phyloP scores from a whole-genome alignment of 2,888 invertebrate genomes.

The Eristalinus aeneus region DNA sequence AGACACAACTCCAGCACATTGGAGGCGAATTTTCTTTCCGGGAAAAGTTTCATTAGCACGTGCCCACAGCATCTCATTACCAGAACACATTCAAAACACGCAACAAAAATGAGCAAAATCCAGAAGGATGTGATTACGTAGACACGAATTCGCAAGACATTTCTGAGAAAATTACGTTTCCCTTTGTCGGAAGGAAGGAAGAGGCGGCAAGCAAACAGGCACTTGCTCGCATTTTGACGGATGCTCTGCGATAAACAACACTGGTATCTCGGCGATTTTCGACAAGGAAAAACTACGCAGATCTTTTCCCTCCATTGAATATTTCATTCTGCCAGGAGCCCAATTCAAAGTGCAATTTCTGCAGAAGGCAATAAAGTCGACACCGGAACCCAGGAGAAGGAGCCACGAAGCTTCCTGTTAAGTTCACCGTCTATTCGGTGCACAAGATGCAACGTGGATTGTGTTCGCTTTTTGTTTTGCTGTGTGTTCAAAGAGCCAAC shows the following conservation, averaged over 20 bases:
- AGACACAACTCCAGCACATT: too few species aligned
- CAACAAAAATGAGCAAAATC: neutral
- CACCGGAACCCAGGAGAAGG: slow-evolving; percentile 6
- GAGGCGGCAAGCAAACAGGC: neutral
- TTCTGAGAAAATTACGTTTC: slow-evolving; percentile 5
- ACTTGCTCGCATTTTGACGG: neutral
- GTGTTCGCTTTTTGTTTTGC: neutral
- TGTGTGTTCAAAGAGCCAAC: slow-evolving; percentile 8
- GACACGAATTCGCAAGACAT: neutral
- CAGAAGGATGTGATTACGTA: slow-evolving; percentile 8
- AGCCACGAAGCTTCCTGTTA: neutral
- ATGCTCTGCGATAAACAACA: slow-evolving; percentile 28
- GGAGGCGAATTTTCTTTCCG: too few species aligned
- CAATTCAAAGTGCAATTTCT: neutral
- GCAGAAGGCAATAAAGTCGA: neutral
- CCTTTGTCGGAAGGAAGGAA: neutral
- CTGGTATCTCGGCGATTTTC: neutral
- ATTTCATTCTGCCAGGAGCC: neutral
- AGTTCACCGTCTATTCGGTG: slow-evolving; percentile 7
- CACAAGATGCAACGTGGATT: slow-evolving; percentile 41
- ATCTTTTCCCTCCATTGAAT: neutral
- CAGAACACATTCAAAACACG: neutral
- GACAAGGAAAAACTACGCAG: neutral
- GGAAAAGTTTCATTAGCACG: too few species aligned
- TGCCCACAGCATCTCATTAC: neutral